Base-by-base conservation (phyloP, 2,113 vertebrate species). In the Motacilla tschutschensis region DNA sequence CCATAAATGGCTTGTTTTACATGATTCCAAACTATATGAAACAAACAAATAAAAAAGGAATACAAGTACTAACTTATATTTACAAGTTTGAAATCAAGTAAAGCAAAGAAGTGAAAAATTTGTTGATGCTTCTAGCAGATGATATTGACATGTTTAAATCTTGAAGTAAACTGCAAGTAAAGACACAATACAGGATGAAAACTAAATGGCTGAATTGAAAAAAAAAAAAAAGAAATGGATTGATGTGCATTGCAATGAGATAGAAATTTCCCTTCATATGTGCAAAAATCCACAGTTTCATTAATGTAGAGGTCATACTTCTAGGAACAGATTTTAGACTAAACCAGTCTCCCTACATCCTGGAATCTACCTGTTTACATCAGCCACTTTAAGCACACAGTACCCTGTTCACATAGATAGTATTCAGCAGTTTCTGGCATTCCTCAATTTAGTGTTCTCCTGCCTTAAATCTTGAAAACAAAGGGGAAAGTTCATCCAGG, bases 231-330 rank as follows among this genome's bases (percentile, higher is more conserved):
- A 60, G 7, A 44, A 83, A n/a, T 19, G n/a, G 40, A 83, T 44
- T 9, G 17, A 29, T 15, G 65, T 58, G 58, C 78, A 94, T 78
- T 81, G 84, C 88, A 92, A 84, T 77, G 87, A 95, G 81, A 94
- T 26, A 93, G 62, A 87, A 76, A 79, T 67, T 85, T 90, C 88
- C 88, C 88, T 90, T 89, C 59, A 43, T 57, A 89, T 94, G 95
- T 96, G 96, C 95, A 95, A 95, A 94, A 94, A 72, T 83, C 93
- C 85, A 92, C 41, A 88, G 79, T 91, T 92, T 85, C 77, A 31
- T 85, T 89, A 86, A 94, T 75, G 89, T 33, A 92, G 92, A 96
- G 87, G 83, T 93, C 87, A 91, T 78, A 90, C 63, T 94, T 92
- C 72, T 70, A 64, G 16, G 48, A 93, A 91, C 43, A 87, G 81